These are phyloP conservation scores for Grammomys surdaster DNA, from an alignment of 2,113 vertebrate genomes.

Conservation along the genomic window DNA sequence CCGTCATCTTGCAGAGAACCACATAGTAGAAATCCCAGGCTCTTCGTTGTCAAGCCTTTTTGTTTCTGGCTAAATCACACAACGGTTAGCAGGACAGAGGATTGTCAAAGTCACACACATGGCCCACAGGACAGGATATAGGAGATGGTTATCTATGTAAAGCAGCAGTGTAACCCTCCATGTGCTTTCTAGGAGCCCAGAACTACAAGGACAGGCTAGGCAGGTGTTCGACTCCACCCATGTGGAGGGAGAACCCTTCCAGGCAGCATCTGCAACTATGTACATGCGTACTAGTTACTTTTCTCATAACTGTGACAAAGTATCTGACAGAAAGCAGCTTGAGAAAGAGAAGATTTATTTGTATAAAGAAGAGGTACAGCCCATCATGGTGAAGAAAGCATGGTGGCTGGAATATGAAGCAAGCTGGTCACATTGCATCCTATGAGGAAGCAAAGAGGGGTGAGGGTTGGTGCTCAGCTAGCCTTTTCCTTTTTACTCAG, in stretches of 20 bases:
- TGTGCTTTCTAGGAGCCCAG: background rate
- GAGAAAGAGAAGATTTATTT: background rate
- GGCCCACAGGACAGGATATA: background rate
- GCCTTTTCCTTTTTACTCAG: background rate
- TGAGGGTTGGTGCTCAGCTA: background rate
- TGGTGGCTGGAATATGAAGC: background rate
- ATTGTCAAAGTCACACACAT: background rate
- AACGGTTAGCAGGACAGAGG: background rate
- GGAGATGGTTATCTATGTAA: fast-evolving
- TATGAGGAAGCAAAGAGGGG: background rate
- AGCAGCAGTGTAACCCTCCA: background rate
- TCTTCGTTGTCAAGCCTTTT: background rate
- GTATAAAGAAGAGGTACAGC: background rate
- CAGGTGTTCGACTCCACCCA: fast-evolving
- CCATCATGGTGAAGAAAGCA: background rate
- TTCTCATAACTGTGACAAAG: background rate
- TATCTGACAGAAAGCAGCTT: background rate
- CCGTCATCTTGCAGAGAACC: background rate
- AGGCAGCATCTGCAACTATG: background rate
- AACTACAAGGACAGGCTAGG: background rate
- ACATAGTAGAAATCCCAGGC: fast-evolving
- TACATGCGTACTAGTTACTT: background rate
- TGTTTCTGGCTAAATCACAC: background rate
- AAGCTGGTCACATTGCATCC: background rate
- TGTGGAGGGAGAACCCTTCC: background rate